Evolutionary conservation across 2,888 invertebrate genomes (phyloP), one percentile per base, ranked within the genome.

Genomic region (Acleris literana): DNA sequence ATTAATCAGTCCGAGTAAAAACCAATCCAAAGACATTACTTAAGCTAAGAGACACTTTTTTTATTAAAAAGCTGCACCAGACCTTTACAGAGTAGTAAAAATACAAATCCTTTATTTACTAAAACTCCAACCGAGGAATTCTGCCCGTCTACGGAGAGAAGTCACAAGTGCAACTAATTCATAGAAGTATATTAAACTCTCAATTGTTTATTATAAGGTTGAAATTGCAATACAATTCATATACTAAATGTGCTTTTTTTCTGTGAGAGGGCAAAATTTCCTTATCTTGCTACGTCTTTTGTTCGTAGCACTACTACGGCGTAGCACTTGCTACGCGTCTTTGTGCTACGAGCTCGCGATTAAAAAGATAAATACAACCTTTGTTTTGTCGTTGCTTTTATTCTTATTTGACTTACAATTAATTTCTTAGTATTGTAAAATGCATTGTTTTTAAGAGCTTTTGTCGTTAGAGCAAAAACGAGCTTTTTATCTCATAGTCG

Each of bases 291-390:
- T 49, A 49, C 49, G 49, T 18, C 49, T 49, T 20, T 49, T 49
- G 49, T 55, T 55, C 20, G 55, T 55, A 55, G 55, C 16, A 43
- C 20, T 43, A 43, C 55, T 55, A 55, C 55, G 55, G 7, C 43
- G 55, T 55, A 55, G 55, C 20, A 33, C 43, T 49, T 49, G 49
- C 49, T 49, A 49, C 49, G 49, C 49, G 17, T 49, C 18, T 17
- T 49, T 18, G 49, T 55, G 55, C 55, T 55, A 55, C 55, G 55
- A 43, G 39, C 13, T 33, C 11, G 33, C 33, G 33, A 33, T 33
- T 29, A 54, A 54, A 54, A 54, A 54, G 54, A 54, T 54, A 54
- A 39, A 39, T 39, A 54, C 6, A 39, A 54, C 39, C 54, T 54
- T 39, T 33, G 53, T 53, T 53, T 29, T 33, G 13, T 3, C 54